A percentile compares a stretch with the other conserved stretches of the same genome.
Conservation (phyloP, 1,140 invertebrate genomes). For the Aplysia californica region DNA sequence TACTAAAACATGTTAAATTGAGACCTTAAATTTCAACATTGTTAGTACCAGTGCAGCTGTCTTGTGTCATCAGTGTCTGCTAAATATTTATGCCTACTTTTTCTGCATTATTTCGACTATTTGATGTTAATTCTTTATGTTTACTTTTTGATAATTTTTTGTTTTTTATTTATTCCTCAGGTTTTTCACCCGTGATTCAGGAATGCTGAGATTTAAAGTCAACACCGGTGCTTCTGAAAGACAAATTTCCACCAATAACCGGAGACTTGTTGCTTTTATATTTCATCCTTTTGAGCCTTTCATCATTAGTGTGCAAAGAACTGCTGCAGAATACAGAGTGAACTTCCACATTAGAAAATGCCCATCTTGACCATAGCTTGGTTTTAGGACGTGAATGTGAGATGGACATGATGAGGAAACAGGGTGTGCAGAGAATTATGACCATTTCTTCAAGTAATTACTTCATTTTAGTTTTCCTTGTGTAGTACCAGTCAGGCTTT, state of each 20-base stretch:
- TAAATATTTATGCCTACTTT: too few species aligned
- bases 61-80: too few species aligned
- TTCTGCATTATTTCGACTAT: too few species aligned
- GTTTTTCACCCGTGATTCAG: slow-evolving; percentile 91
- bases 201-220: slow-evolving; percentile 88
- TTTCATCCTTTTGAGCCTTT: slow-evolving; percentile 97
- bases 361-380: background rate
- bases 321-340: slow-evolving; percentile 95
- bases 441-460: too few species aligned
- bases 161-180: slow-evolving; percentile 67
- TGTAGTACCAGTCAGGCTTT: background rate
- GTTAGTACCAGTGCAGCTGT: too few species aligned
- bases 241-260: slow-evolving; percentile 72
- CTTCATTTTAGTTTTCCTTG: background rate
- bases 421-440: too few species aligned
- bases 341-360: slow-evolving; percentile 85
- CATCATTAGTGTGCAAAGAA: slow-evolving; percentile 94
- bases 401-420: too few species aligned
- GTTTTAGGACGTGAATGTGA: background rate
- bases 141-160: background rate
- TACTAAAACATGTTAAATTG: too few species aligned
- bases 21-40: too few species aligned
- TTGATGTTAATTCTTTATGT: background rate
- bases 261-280: slow-evolving; percentile 95
- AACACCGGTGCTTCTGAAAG: slow-evolving; percentile 79